These are phyloP conservation scores for Ceraclea dissimilis DNA, from an alignment of 2,888 invertebrate species.

Conservation along the genomic window DNA sequence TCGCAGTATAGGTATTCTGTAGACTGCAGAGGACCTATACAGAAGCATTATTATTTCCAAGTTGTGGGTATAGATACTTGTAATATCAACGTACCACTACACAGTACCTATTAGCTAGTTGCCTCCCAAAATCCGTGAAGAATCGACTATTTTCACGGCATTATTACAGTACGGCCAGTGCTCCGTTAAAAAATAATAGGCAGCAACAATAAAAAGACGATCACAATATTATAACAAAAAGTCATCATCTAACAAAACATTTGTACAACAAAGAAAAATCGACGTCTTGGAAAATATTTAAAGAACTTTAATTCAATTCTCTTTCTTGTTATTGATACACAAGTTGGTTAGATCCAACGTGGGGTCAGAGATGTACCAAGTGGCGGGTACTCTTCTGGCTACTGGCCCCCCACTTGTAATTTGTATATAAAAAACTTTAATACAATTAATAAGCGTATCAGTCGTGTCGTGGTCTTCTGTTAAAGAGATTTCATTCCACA, in stretches of 20 bases:
- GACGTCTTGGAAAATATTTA: slow-evolving; percentile 21
- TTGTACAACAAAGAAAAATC: slow-evolving; percentile 16
- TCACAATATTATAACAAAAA: not conserved
- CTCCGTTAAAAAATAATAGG: slow-evolving; percentile 9
- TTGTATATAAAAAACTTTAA: slow-evolving; percentile 12
- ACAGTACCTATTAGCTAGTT: not conserved
- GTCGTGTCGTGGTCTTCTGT: slow-evolving; percentile 6
- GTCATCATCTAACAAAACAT: slow-evolving; percentile 8
- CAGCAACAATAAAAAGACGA: not conserved
- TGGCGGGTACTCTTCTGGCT: too few relatives aligned
- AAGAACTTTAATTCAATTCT: slow-evolving; percentile 23
- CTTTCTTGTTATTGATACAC: slow-evolving; percentile 18
- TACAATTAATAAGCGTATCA: slow-evolving; percentile 20
- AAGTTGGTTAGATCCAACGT: not conserved
- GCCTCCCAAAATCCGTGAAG: slow-evolving; percentile 2
- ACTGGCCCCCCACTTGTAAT: slow-evolving; percentile 6
- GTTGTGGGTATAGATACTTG: too few relatives aligned
- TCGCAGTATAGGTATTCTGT: too few relatives aligned
- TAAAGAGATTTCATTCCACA: slow-evolving; percentile 5
- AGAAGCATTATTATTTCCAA: too few relatives aligned
- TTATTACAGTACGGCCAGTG: slow-evolving; percentile 6
- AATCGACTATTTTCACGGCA: slow-evolving; percentile 9
- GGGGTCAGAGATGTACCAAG: too few relatives aligned
- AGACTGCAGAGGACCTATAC: too few relatives aligned
- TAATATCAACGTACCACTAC: too few relatives aligned